phyloP scores from a whole-genome alignment of 1,140 invertebrate genomes.

The Heliothis subflexa region DNA sequence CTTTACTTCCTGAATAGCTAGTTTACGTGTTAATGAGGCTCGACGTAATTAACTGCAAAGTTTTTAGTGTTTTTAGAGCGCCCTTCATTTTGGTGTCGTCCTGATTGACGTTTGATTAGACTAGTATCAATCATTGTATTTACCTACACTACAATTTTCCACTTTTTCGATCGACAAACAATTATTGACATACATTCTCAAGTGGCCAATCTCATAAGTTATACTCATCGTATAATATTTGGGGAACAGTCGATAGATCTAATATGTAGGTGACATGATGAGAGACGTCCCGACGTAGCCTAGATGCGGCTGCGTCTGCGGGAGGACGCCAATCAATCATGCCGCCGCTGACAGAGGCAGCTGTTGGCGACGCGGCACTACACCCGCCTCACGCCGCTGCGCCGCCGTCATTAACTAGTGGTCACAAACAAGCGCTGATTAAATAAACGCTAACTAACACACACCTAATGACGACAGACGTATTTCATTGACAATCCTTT shows the following conservation, averaged over 20 bases:
- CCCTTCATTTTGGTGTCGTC: neutral
- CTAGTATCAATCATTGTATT: no score
- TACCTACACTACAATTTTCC: no score
- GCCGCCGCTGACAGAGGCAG: constrained; percentile 37
- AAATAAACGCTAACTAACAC: constrained; percentile 33
- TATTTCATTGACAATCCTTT: neutral
- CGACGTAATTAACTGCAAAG: constrained; percentile 1
- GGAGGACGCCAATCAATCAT: constrained; percentile 58
- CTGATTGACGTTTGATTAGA: no score
- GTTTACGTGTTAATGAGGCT: constrained; percentile 35
- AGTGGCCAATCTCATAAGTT: no score
- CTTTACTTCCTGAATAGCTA: constrained; percentile 11
- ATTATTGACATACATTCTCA: no score
- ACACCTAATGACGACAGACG: neutral
- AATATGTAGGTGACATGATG: neutral
- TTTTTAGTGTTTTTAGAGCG: neutral
- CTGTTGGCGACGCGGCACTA: constrained; percentile 29
- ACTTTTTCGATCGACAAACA: no score
- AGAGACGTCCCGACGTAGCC: constrained; percentile 6
- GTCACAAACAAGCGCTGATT: constrained; percentile 47
- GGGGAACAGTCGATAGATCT: neutral
- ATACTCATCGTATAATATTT: no score
- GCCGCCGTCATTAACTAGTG: constrained; percentile 38
- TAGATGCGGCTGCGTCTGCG: constrained; percentile 35
- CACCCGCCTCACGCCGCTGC: constrained; percentile 10